A percentile compares a stretch with the other conserved stretches of the same genome.
Conservation (phyloP, 2,888 invertebrate genomes). For the Thera obeliscata region DNA sequence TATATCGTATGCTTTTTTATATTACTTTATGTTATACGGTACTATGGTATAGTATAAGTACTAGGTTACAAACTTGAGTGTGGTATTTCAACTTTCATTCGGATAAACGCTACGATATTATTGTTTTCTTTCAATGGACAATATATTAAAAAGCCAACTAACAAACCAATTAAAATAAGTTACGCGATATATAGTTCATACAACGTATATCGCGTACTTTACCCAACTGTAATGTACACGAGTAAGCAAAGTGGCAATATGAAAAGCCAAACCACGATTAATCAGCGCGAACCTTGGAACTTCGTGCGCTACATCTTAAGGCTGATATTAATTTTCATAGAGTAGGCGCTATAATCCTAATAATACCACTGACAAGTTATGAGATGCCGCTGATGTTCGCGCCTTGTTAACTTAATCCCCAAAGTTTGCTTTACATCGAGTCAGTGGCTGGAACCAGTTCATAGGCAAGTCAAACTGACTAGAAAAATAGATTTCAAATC, state of each 20-base stretch:
- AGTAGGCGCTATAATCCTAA: conserved; percentile 46
- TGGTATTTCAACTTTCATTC: no score
- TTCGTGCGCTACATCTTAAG: conserved; percentile 60
- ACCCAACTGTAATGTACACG: conserved; percentile 13
- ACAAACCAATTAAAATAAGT: background rate
- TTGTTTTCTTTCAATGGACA: no score
- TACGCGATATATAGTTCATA: background rate
- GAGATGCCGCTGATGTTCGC: conserved; percentile 28
- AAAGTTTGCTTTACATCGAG: conserved; percentile 7
- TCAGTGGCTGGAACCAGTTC: conserved; percentile 4
- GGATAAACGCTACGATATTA: background rate
- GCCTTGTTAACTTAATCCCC: conserved; percentile 19
- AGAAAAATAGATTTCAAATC: no score
- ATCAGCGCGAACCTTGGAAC: conserved; percentile 67
- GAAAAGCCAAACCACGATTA: conserved; percentile 62
- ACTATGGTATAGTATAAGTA: no score
- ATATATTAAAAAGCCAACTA: no score
- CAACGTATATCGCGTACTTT: conserved; percentile 40
- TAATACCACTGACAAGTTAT: conserved; percentile 32
- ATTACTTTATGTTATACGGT: no score
- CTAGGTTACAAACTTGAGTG: no score
- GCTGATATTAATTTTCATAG: conserved; percentile 58
- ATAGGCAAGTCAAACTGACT: background rate
- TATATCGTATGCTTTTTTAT: no score
- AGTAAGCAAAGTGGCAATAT: conserved; percentile 36